Conservation (phyloP, 1,140 invertebrate species). For the Heliconius congener region DNA sequence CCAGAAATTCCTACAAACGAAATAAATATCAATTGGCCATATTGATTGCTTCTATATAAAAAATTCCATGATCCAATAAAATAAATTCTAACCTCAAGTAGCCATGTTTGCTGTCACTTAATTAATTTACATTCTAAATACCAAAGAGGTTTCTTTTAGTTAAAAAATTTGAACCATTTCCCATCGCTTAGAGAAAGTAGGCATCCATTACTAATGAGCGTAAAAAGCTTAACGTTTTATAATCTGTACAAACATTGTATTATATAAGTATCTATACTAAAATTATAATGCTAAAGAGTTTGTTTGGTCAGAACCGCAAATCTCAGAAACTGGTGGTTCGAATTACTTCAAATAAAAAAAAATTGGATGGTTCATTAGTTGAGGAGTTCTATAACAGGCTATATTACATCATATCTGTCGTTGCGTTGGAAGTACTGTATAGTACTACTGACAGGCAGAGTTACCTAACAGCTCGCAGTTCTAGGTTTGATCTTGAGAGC, state of each 20-base stretch:
- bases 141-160: not conserved
- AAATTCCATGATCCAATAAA: not conserved
- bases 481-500: no score
- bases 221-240: not conserved
- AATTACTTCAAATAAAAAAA: not conserved
- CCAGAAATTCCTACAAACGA: not conserved
- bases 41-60: not conserved
- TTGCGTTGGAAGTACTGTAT: no score
- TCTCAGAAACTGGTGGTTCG: no score
- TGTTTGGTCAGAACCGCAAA: no score
- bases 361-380: no score
- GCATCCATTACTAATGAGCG: conserved; percentile 3
- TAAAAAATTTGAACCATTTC: conserved; percentile 7
- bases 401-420: no score
- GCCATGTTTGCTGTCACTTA: not conserved
- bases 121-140: conserved; percentile 5
- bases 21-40: not conserved
- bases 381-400: no score
- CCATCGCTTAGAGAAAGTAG: conserved; percentile 4
- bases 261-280: not conserved
- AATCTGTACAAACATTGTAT: not conserved
- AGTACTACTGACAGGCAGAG: no score
- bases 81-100: not conserved
- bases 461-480: no score
- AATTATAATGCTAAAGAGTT: no score